Evolutionary conservation across 1,140 invertebrate genomes (phyloP).

Genomic region (Psilanteris sp.): DNA sequence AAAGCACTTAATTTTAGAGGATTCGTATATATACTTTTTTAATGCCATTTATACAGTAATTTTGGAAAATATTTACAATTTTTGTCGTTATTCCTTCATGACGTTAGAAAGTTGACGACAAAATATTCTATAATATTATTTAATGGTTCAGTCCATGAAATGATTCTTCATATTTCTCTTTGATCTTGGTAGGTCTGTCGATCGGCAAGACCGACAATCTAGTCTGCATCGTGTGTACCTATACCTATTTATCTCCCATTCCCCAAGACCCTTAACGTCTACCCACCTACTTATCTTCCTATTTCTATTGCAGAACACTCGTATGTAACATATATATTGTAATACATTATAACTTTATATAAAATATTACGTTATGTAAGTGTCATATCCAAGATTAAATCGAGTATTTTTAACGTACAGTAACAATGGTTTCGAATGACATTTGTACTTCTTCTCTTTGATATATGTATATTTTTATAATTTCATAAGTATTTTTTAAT

Average conservation of each 20-base stretch:
- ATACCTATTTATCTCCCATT: slow-evolving; percentile 60
- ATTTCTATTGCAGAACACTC: slow-evolving; percentile 62
- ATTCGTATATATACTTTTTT: slow-evolving; percentile 46
- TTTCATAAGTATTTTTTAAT: slow-evolving; percentile 17
- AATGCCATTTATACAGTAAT: slow-evolving; percentile 55
- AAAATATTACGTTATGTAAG: slow-evolving; percentile 59
- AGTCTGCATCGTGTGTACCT: slow-evolving; percentile 66
- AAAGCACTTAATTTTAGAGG: slow-evolving; percentile 55
- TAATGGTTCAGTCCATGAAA: slow-evolving; percentile 47
- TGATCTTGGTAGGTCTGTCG: slow-evolving; percentile 55
- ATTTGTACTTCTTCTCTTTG: slow-evolving; percentile 16
- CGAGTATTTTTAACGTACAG: slow-evolving; percentile 52
- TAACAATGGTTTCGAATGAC: slow-evolving; percentile 44
- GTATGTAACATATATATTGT: slow-evolving; percentile 66
- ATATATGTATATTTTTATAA: slow-evolving; percentile 1
- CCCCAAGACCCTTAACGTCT: slow-evolving; percentile 63
- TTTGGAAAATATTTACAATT: slow-evolving; percentile 55
- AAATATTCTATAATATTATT: slow-evolving; percentile 52
- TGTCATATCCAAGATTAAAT: slow-evolving; percentile 58
- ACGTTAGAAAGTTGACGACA: slow-evolving; percentile 34
- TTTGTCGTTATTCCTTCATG: slow-evolving; percentile 28
- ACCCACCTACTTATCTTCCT: slow-evolving; percentile 61
- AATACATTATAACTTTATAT: slow-evolving; percentile 57
- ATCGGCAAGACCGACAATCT: slow-evolving; percentile 66
- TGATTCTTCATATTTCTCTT: slow-evolving; percentile 59